A percentile compares a stretch with the other conserved stretches of the same genome.
Conservation (phyloP, 2,797 vertebrate species). For the Hemitrygon akajei region DNA sequence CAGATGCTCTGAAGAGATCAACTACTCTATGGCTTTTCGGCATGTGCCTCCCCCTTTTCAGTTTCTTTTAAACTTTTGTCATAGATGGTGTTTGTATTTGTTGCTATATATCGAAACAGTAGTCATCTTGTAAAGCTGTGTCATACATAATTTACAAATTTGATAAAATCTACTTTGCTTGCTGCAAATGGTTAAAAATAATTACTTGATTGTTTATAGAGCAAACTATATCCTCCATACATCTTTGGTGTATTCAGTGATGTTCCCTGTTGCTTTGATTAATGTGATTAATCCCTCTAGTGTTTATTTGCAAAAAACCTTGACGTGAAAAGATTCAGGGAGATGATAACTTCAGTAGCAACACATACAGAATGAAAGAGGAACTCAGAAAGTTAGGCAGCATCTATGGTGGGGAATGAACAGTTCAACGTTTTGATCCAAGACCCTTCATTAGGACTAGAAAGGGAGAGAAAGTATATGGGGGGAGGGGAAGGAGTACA, state of each 20-base stretch:
- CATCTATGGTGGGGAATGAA: too few species aligned
- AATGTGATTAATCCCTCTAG: not conserved
- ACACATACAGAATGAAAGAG: too few species aligned
- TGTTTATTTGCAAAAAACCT: not conserved
- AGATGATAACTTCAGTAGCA: not conserved
- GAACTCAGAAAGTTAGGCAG: too few species aligned
- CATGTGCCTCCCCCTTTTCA: not conserved
- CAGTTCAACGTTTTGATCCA: too few species aligned
- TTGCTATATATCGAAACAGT: not conserved
- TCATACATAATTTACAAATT: not conserved
- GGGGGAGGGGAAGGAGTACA: too few species aligned
- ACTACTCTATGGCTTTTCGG: not conserved
- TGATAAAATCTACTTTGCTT: not conserved
- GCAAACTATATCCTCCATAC: not conserved
- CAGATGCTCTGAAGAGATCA: not conserved
- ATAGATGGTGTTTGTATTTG: not conserved
- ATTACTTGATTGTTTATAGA: not conserved
- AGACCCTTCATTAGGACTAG: too few species aligned
- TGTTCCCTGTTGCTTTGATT: not conserved
- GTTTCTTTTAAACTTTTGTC: not conserved
- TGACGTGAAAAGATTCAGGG: not conserved
- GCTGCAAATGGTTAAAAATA: not conserved
- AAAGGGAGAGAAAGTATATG: too few species aligned
- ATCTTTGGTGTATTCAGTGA: not conserved
- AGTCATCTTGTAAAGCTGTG: not conserved